Percentiles rank a stretch among this genome's conserved stretches.
Conservation (phyloP, 1,140 invertebrate genomes). For the Drosophila bocqueti region DNA sequence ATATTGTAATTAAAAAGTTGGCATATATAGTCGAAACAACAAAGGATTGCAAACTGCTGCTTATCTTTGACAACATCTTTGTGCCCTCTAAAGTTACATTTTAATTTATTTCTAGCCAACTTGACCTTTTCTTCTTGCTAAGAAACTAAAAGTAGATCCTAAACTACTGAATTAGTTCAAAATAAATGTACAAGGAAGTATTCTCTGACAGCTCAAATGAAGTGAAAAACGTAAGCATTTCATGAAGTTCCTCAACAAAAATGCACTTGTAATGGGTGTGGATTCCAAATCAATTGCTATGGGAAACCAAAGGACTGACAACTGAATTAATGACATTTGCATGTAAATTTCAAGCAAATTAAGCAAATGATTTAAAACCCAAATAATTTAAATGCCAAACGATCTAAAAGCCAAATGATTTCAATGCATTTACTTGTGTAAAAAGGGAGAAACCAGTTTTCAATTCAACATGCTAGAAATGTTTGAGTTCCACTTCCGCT, state of each 20-base stretch:
- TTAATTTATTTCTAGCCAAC: background rate
- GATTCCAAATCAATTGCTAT: slow-evolving; percentile 3
- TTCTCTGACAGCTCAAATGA: too few relatives aligned
- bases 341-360: slow-evolving; percentile 72
- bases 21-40: too few relatives aligned
- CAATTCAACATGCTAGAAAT: slow-evolving; percentile 42
- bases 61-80: background rate
- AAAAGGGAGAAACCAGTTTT: slow-evolving; percentile 64
- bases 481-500: background rate
- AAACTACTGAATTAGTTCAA: too few relatives aligned
- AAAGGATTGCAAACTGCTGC: too few relatives aligned
- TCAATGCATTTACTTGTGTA: slow-evolving; percentile 68
- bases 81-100: background rate
- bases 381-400: slow-evolving; percentile 56
- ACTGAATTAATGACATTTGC: slow-evolving; percentile 70
- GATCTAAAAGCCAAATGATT: slow-evolving; percentile 54
- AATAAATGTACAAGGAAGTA: background rate
- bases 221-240: background rate
- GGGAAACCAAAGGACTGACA: slow-evolving; percentile 26
- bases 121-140: background rate
- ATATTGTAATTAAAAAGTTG: too few relatives aligned
- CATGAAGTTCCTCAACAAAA: background rate
- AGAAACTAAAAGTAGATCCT: background rate
- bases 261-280: background rate
- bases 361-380: slow-evolving; percentile 68